Base-by-base conservation (phyloP, 2,888 invertebrate species). In the Scaptomyza flava region DNA sequence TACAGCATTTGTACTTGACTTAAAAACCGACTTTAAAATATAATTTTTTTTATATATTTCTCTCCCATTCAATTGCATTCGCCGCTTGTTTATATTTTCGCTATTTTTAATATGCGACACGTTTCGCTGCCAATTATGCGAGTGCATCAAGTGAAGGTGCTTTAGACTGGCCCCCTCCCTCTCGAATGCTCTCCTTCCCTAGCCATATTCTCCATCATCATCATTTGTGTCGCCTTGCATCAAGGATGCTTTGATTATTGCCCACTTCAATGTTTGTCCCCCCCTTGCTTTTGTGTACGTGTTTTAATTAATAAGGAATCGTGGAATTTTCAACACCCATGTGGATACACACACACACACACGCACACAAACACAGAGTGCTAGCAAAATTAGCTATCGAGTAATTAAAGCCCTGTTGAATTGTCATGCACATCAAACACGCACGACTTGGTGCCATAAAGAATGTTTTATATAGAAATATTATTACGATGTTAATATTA, bases 291-390 rank as follows among this genome's bases (percentile, higher is more conserved):
- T 47, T 69, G 43, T 61, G 78, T 70, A 75, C 77, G 83, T 83
- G 87, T 68, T 72, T 67, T 77, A 88, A 86, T 83, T 88, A 88
- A 83, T 81, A 84, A 53, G 61, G 47, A 66, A 70, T 63, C 83
- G 62, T 67, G 30, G 60, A 63, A 72, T 36, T 58, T 61, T 61
- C 20, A 20, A 38, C 77, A 51, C 47, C 54, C 60, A 50, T 52
- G 31, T 56, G 23, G 6, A 33, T 43, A 64, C 66, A 62, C 30
- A 54, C 7, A n/a, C 12, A 54, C 41, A 66, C n/a, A 42, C 33
- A 42, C 43, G 11, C 11, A 27, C 27, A 73, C 11, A 27, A 20
- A 73, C 57, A 66, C 23, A 7, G 17, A 45, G 46, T 33, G 58
- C 46, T 23, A 27, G 12, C 58, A 54, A 65, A 75, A 72, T 65